A percentile compares a stretch with the other conserved stretches of the same genome.
These are phyloP conservation scores for Gulo gulo DNA, from an alignment of 2,113 vertebrate species.

Conservation along the genomic window DNA sequence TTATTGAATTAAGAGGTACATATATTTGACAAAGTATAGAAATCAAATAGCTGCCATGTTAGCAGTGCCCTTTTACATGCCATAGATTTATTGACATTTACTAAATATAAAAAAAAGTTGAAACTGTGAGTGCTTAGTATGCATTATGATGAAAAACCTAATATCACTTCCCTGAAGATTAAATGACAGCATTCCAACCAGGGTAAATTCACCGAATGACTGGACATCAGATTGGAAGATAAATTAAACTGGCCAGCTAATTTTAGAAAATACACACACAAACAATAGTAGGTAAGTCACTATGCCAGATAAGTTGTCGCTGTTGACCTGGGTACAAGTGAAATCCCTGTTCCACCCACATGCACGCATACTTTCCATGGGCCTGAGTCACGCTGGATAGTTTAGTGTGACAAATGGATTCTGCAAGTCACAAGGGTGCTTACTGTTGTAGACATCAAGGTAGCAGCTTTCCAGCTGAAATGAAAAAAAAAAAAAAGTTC, in stretches of 20 bases:
- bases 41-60: constrained; percentile 80
- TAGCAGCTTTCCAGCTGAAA: background rate
- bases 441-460: background rate
- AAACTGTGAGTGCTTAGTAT: constrained; percentile 56
- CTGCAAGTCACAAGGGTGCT: background rate
- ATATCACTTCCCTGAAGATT: constrained; percentile 54
- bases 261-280: background rate
- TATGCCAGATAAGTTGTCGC: background rate
- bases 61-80: constrained; percentile 81
- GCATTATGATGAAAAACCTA: constrained; percentile 75
- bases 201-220: constrained; percentile 11
- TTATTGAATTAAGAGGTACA: constrained; percentile 85
- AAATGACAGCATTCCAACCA: constrained; percentile 35
- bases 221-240: background rate
- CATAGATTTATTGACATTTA: constrained; percentile 84
- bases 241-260: constrained; percentile 4
- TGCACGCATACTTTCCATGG: background rate
- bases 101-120: constrained; percentile 77
- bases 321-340: background rate
- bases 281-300: background rate
- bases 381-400: background rate
- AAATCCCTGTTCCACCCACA: background rate
- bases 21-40: constrained; percentile 86
- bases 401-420: background rate
- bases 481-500: background rate